Conservation (phyloP, 2,888 invertebrate species). For the Calameuta pallipes region DNA sequence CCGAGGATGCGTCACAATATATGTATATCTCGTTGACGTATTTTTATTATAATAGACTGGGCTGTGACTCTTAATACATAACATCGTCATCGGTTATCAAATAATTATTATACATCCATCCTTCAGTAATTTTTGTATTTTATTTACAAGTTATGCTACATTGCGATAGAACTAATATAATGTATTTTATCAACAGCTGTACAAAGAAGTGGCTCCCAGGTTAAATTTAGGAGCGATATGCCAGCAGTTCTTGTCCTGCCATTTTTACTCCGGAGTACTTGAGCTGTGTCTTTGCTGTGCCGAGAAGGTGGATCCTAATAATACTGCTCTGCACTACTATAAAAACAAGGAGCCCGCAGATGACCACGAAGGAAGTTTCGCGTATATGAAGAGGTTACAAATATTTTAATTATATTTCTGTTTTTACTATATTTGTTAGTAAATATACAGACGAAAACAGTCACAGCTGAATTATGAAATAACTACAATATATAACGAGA, state of each 20-base stretch:
- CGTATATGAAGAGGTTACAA: slow-evolving; percentile 74
- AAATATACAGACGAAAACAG: no score
- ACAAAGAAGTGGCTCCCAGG: slow-evolving; percentile 89
- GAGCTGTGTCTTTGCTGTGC: slow-evolving; percentile 90
- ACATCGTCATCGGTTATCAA: no score
- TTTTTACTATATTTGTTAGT: slow-evolving; percentile 2
- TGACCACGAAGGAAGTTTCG: slow-evolving; percentile 84
- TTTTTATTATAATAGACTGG: neutral
- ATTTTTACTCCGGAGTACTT: slow-evolving; percentile 89
- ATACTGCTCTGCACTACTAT: slow-evolving; percentile 89
- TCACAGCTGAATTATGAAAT: no score
- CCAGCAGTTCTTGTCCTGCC: slow-evolving; percentile 82
- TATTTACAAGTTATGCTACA: slow-evolving; percentile 1
- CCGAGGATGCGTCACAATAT: no score
- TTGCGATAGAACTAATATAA: neutral
- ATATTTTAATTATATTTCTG: slow-evolving; percentile 5
- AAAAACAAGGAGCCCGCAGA: slow-evolving; percentile 84
- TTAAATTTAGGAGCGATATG: slow-evolving; percentile 88
- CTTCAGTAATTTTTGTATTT: neutral
- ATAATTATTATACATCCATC: no score
- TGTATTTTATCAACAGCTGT: slow-evolving; percentile 70
- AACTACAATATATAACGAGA: neutral
- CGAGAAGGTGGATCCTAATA: slow-evolving; percentile 87
- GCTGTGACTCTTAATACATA: slow-evolving; percentile 6
- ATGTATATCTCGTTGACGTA: neutral